These are phyloP conservation scores for Poecilia gillii DNA, from an alignment of 2,797 vertebrate species.

Conservation along the genomic window DNA sequence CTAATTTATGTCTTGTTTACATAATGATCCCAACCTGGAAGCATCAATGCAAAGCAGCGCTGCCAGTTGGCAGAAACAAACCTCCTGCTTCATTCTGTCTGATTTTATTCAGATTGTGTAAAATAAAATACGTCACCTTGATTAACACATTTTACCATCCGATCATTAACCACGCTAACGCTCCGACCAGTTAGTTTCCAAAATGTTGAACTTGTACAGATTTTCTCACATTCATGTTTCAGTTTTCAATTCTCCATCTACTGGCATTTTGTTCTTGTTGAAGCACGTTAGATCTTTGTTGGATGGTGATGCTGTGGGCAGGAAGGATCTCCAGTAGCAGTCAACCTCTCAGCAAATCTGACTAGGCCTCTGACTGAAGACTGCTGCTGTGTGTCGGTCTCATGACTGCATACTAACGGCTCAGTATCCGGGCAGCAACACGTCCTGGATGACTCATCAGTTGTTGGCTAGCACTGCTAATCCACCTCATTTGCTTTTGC, in stretches of 20 bases:
- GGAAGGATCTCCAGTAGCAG: neutral
- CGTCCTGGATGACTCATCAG: too few species aligned
- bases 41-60: constrained; percentile 20
- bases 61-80: neutral
- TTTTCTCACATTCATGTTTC: neutral
- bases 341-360: neutral
- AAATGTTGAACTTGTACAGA: neutral
- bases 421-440: too few species aligned
- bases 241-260: neutral
- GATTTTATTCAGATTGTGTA: neutral
- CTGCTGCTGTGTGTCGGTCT: too few species aligned
- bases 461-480: too few species aligned
- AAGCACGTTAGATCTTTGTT: neutral
- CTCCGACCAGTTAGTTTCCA: neutral
- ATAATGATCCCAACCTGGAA: constrained; percentile 8
- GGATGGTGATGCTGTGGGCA: neutral
- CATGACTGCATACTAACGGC: too few species aligned
- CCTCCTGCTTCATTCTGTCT: neutral
- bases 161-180: neutral
- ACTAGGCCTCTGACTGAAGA: neutral
- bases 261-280: neutral
- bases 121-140: too few species aligned
- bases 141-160: neutral
- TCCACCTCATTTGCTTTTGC: too few species aligned
- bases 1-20: constrained; percentile 15